Base-by-base conservation (phyloP, 2,797 vertebrate species). In the Thalassophryne amazonica region DNA sequence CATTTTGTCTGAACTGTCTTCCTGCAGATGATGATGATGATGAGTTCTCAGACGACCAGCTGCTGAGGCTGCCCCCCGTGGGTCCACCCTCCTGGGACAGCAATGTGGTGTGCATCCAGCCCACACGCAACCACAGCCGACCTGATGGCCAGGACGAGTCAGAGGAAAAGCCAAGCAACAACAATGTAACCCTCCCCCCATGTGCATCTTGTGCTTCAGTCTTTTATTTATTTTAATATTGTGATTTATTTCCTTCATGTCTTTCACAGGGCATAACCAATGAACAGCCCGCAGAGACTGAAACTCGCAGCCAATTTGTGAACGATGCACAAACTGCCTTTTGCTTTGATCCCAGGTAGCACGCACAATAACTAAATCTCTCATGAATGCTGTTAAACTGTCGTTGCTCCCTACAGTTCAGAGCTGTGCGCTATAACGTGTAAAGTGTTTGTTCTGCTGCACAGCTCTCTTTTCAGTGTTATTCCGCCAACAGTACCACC, bases 321-420 rank as follows among this genome's bases (percentile, higher is more conserved):
- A 95, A 81, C 8, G 92, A 95, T 6, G 93, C 88, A 57, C 93
- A 94, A 67, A 85, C 90, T 11, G 91, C 92, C 23, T 98, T 97
- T 84, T 97, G 95, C 93, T 98, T 98, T 89, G 95, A 98, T 81
- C 90, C 94, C 88, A 98, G 95, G 96, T 97, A 93, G 88, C 32
- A 56, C 35, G 29, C 25, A 34, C 53, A 37, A 21, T 22, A 15
- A 25, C 19, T 24, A 13, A 29, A 30, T n/a, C 53, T 30, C 56
- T 39, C 52, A 42, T 59, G 72, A 78, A 76, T 34, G 46, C 59
- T 12, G 13, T 52, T 37, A 19, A 47, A 10, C 60, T 54, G n/a
- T 46, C 47, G 53, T 73, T 24, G 35, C 60, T 18, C 36, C 50
- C 61, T 49, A 31, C 54, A 10, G 30, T 51, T 60, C 15, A 10